Conservation (phyloP, 2,797 vertebrate genomes). For the Morus bassanus region DNA sequence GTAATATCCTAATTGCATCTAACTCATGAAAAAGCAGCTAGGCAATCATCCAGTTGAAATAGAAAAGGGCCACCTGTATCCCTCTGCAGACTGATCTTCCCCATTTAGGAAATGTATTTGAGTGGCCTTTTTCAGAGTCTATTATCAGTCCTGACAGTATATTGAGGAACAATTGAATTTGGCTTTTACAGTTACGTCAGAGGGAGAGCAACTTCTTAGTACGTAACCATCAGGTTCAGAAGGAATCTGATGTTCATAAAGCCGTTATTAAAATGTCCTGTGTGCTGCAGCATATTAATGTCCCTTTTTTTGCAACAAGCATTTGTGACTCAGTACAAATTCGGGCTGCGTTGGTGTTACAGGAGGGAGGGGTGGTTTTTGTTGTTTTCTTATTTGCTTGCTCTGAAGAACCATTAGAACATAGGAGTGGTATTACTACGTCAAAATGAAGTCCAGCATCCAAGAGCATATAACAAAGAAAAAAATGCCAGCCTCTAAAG, state of each 20-base stretch:
- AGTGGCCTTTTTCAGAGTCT: not conserved
- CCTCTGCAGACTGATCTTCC: not conserved
- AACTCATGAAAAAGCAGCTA: not conserved
- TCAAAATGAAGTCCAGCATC: not conserved
- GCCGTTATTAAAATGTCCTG: not conserved
- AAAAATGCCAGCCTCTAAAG: not conserved
- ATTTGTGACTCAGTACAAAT: not conserved
- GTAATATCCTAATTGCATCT: not conserved
- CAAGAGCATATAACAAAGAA: not conserved
- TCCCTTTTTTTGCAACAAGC: not conserved
- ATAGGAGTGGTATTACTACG: not conserved
- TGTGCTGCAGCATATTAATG: not conserved
- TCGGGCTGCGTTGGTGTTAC: not conserved
- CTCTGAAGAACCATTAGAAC: not conserved
- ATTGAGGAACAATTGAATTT: not conserved
- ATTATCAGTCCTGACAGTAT: not conserved
- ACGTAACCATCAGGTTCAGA: not conserved
- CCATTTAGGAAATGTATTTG: not conserved
- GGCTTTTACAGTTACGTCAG: not conserved
- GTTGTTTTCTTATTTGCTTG: not conserved
- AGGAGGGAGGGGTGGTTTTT: not conserved
- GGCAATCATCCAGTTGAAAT: not conserved
- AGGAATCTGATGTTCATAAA: not conserved
- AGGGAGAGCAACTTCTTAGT: not conserved
- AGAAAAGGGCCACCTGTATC: not conserved